Conservation (phyloP, 1,140 invertebrate genomes). For the Akabosia matsudoensis region DNA sequence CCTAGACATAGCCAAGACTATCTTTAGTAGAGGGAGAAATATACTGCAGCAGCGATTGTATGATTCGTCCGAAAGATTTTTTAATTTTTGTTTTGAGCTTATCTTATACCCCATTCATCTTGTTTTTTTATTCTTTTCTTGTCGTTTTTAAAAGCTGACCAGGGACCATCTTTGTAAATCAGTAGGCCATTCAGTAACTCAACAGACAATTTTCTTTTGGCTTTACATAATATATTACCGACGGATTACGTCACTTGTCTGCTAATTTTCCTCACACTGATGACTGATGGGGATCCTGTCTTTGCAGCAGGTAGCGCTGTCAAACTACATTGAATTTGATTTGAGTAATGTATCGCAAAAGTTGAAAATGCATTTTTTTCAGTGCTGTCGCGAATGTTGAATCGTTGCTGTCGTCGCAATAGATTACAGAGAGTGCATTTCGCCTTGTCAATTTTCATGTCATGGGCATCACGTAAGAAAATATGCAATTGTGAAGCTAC, state of each 20-base stretch:
- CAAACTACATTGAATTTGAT: background rate
- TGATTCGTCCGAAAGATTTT: no score
- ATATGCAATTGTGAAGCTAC: background rate
- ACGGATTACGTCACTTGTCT: background rate
- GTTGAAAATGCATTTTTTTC: background rate
- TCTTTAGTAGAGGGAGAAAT: no score
- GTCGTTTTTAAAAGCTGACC: background rate
- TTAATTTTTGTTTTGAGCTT: no score
- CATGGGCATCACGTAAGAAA: background rate
- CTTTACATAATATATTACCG: background rate
- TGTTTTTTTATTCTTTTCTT: no score
- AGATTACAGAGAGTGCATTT: background rate
- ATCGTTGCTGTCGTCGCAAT: no score
- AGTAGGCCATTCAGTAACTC: background rate
- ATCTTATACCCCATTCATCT: no score
- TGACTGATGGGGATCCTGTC: no score
- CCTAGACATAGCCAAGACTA: no score
- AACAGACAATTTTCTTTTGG: background rate
- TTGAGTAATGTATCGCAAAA: background rate
- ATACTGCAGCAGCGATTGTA: no score
- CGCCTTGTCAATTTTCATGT: background rate
- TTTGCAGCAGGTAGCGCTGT: background rate
- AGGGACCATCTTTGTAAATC: background rate
- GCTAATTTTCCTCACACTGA: no score
- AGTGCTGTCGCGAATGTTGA: no score